Evolutionary conservation across 2,888 invertebrate genomes (phyloP).

Genomic region (Lamproptera curius): DNA sequence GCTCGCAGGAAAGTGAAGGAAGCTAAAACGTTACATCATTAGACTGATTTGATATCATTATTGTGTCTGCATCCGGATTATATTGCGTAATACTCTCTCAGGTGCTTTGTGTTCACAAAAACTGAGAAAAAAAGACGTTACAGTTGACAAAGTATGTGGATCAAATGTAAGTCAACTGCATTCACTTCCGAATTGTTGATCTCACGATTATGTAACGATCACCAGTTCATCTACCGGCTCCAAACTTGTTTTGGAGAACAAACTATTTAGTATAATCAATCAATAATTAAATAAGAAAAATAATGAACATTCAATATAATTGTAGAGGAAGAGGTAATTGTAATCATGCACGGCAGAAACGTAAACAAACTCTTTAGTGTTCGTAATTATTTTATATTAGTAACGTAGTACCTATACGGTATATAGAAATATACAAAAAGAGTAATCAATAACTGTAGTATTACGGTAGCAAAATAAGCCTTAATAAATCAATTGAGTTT

Average conservation of each 20-base stretch:
- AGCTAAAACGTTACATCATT: slow-evolving; percentile 26
- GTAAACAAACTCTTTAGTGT: too few relatives aligned
- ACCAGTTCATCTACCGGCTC: slow-evolving; percentile 23
- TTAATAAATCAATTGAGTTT: not conserved
- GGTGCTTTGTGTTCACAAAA: slow-evolving; percentile 13
- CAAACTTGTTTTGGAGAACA: not conserved
- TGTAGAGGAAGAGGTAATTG: too few relatives aligned
- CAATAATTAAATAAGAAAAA: slow-evolving; percentile 2
- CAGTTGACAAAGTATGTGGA: slow-evolving; percentile 40
- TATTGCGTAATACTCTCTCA: slow-evolving; percentile 13
- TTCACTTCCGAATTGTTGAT: slow-evolving; percentile 58
- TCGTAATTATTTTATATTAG: too few relatives aligned
- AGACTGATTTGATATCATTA: slow-evolving; percentile 22
- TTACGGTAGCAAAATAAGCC: not conserved
- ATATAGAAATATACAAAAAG: not conserved
- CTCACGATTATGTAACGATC: slow-evolving; percentile 38
- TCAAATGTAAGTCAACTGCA: slow-evolving; percentile 43
- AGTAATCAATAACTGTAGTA: not conserved
- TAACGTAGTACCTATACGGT: not conserved
- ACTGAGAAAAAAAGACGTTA: slow-evolving; percentile 18
- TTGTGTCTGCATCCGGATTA: slow-evolving; percentile 8
- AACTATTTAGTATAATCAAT: slow-evolving; percentile 6
- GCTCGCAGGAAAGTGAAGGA: slow-evolving; percentile 54
- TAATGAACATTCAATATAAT: not conserved
- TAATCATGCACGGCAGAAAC: too few relatives aligned